Evolutionary conservation across 2,797 vertebrate genomes (phyloP).

Genomic region (Betta splendens): DNA sequence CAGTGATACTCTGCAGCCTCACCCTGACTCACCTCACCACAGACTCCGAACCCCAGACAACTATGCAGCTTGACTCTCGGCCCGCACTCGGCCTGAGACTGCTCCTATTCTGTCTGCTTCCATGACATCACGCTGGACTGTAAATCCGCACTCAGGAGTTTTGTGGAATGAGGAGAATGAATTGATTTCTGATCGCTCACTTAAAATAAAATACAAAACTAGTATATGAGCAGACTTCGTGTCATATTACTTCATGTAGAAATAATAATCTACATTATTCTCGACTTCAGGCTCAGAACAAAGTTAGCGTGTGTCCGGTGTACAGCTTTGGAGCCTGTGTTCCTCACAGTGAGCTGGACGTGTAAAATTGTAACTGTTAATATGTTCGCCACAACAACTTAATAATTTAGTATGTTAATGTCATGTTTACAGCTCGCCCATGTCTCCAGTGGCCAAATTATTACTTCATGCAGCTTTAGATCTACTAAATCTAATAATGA

Average conservation of each 20-base stretch:
- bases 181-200: too few species aligned
- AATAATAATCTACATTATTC: background rate
- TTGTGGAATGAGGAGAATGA: too few species aligned
- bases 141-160: too few species aligned
- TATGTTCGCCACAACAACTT: background rate
- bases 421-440: constrained; percentile 14
- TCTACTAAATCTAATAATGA: background rate
- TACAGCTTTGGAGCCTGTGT: background rate
- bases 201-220: too few species aligned
- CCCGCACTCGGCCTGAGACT: constrained; percentile 8
- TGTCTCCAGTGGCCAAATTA: background rate
- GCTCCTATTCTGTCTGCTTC: constrained; percentile 12
- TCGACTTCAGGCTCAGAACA: background rate
- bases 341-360: background rate
- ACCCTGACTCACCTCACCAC: constrained; percentile 33
- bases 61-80: constrained; percentile 14
- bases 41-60: constrained; percentile 15
- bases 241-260: background rate
- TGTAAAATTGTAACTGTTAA: background rate
- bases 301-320: background rate
- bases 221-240: background rate
- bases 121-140: constrained; percentile 2
- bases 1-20: constrained; percentile 64
- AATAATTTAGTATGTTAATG: constrained; percentile 4
- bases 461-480: constrained; percentile 1